Percentiles rank a stretch among this genome's conserved stretches.
Evolutionary conservation across 2,888 invertebrate species (phyloP).

Genomic region (Corbicula japonica): DNA sequence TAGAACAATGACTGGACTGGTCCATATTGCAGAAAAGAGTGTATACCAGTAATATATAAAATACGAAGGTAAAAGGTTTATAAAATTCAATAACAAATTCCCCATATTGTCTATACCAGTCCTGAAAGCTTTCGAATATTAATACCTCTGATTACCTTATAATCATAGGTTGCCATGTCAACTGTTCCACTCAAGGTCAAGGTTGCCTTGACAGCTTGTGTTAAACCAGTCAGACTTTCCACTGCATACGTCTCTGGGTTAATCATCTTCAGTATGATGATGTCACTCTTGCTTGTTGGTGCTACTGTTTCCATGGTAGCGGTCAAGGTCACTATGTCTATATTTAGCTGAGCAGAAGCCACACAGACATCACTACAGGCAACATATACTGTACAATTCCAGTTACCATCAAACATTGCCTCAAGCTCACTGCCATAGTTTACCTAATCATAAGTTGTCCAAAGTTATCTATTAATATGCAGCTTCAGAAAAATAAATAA

Average conservation of each 20-base stretch:
- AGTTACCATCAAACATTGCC: slow-evolving; percentile 3
- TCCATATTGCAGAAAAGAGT: background rate
- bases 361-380: slow-evolving; percentile 20
- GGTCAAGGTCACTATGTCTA: slow-evolving; percentile 16
- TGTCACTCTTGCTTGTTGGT: slow-evolving; percentile 24
- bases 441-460: too few species aligned
- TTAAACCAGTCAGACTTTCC: background rate
- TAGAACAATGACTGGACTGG: background rate
- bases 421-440: slow-evolving; percentile 16
- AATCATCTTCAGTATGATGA: slow-evolving; percentile 21
- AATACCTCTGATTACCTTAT: slow-evolving; percentile 11
- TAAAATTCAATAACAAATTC: too few species aligned
- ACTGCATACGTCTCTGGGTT: slow-evolving; percentile 31
- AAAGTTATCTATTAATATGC: background rate
- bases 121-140: background rate
- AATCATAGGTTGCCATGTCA: slow-evolving; percentile 23
- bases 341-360: slow-evolving; percentile 17
- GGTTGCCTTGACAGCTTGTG: slow-evolving; percentile 14
- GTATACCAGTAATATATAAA: background rate
- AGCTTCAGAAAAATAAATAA: too few species aligned
- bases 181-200: slow-evolving; percentile 23
- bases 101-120: background rate
- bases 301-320: background rate
- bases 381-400: slow-evolving; percentile 1
- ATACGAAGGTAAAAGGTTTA: background rate